Conservation (phyloP, 2,888 invertebrate species). For the Eilema sororculum region DNA sequence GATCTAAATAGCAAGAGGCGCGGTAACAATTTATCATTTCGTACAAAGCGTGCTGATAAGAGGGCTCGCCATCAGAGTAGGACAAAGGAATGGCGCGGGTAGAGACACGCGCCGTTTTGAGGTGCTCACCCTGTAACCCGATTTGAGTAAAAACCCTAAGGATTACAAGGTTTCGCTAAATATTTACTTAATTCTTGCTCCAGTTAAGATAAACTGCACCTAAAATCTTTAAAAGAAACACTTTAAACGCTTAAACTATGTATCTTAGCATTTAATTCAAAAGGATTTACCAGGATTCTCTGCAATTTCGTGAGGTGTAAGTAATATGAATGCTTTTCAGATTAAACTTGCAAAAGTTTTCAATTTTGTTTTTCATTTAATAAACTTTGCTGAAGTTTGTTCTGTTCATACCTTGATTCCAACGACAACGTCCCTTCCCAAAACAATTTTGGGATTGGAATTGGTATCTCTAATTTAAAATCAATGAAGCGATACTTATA, state of each 20-base stretch:
- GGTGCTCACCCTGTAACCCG: constrained; percentile 40
- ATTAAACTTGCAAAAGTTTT: constrained; percentile 35
- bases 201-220: constrained; percentile 53
- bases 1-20: constrained; percentile 31
- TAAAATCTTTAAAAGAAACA: constrained; percentile 54
- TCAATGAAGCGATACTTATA: constrained; percentile 56
- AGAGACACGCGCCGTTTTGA: constrained; percentile 18
- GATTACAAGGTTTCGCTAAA: constrained; percentile 77
- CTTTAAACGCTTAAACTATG: constrained; percentile 44
- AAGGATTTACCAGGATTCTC: constrained; percentile 37
- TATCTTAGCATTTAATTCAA: constrained; percentile 28
- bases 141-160: constrained; percentile 70
- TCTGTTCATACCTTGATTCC: constrained; percentile 29
- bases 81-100: constrained; percentile 67
- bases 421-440: constrained; percentile 36
- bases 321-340: constrained; percentile 34
- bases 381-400: constrained; percentile 30
- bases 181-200: constrained; percentile 76
- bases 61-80: constrained; percentile 61
- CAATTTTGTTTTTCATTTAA: constrained; percentile 36
- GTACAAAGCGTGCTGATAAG: constrained; percentile 74
- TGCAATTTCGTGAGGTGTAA: constrained; percentile 35
- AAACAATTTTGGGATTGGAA: too few relatives aligned
- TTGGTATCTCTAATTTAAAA: constrained; percentile 53
- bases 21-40: constrained; percentile 74